Evolutionary conservation across 2,888 invertebrate species (phyloP), one percentile per base, ranked within the genome.

Genomic region (Melipona beecheii): DNA sequence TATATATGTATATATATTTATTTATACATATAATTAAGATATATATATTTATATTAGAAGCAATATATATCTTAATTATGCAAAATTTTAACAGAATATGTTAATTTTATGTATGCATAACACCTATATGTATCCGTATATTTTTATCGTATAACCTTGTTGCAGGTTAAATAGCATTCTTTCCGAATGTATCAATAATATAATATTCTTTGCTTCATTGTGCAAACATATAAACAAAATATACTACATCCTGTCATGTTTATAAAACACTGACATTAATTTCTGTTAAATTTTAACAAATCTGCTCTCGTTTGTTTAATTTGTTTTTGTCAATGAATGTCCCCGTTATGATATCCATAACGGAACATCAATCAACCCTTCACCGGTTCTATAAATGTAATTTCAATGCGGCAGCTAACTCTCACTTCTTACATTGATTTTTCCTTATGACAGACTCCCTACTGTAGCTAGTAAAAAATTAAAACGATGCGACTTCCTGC

Each of bases 211-310:
- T 91, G 91, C 90, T 81, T 91, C 90, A 89, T 90, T 91, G 91
- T 92, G 92, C 93, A 92, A 92, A 93, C 92, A 92, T 91, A 92
- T 92, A 93, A 92, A 93, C 93, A 93, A 92, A 93, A 81, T 93
- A 93, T 92, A 91, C 91, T 93, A 93, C 91, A 91, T 89, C 92
- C 89, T 91, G 93, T 93, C 93, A 94, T 94, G 93, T 94, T 94
- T 94, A 94, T 94, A 93, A 94, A 94, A 94, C 94, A 94, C 89
- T 93, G 94, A 94, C 93, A 90, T 91, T 90, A 91, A 91, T 92
- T 93, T 93, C 93, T 93, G 94, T 94, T 94, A 93, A 94, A 94
- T 94, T 94, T 94, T 94, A 94, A 94, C 93, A 94, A 94, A 93
- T 91, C 85, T 84, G 75, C 72, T 79, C 78, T 86, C 76, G n/a